These are phyloP conservation scores for Heteromormyrus szaboi DNA, from an alignment of 2,797 vertebrate species.

Conservation along the genomic window DNA sequence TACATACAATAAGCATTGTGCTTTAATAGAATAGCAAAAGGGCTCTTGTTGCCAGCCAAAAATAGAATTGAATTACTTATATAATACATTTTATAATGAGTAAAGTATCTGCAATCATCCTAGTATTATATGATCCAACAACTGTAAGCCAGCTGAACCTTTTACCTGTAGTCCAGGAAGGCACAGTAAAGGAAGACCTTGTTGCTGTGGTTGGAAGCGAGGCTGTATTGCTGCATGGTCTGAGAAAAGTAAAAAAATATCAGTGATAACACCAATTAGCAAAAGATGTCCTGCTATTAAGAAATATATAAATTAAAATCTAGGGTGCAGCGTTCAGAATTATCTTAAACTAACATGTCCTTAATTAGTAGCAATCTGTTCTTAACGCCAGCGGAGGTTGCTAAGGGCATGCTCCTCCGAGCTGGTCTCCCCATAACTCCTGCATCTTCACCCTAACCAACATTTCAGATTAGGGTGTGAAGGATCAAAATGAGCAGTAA, in stretches of 20 bases:
- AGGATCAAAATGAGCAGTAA: background rate
- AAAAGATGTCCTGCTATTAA: background rate
- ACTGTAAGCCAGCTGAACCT: background rate
- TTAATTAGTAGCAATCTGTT: background rate
- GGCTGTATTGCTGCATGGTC: slow-evolving; percentile 68
- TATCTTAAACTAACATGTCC: background rate
- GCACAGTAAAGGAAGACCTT: slow-evolving; percentile 82
- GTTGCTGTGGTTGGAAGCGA: slow-evolving; percentile 73
- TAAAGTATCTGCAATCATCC: slow-evolving; percentile 12
- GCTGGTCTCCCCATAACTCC: background rate
- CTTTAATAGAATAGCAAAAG: background rate
- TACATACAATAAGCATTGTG: background rate
- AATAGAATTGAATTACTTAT: background rate
- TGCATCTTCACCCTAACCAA: background rate
- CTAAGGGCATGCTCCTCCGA: background rate
- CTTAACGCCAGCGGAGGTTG: background rate
- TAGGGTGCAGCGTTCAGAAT: background rate
- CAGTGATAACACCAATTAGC: background rate
- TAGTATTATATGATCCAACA: background rate
- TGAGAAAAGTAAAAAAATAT: slow-evolving; percentile 51
- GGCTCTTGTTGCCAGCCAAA: background rate
- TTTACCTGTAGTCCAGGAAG: slow-evolving; percentile 90
- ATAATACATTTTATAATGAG: slow-evolving; percentile 21
- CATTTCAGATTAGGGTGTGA: background rate
- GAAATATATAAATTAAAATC: background rate